phyloP scores from a whole-genome alignment of 2,888 invertebrate genomes.

The Cryptocephalus primarius region DNA sequence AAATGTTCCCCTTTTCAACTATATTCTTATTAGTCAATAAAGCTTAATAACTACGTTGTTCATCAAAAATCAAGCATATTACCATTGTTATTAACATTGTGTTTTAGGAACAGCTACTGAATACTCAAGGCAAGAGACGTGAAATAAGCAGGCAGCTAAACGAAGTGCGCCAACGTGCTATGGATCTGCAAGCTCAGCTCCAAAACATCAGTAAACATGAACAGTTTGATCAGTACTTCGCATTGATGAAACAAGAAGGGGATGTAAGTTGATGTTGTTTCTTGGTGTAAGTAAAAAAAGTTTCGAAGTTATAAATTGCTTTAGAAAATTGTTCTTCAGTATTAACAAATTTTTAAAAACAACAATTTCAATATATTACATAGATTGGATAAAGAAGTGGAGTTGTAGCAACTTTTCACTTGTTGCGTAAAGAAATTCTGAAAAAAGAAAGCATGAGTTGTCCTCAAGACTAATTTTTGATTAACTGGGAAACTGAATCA shows the following conservation, averaged over 20 bases:
- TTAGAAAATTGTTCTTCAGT: neutral
- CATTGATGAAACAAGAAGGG: conserved; percentile 59
- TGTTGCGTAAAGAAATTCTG: no score
- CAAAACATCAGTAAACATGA: conserved; percentile 69
- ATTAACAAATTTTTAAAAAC: neutral
- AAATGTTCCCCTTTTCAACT: no score
- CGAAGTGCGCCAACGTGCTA: conserved; percentile 50
- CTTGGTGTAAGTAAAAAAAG: neutral
- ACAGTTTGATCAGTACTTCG: conserved; percentile 52
- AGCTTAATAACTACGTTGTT: no score
- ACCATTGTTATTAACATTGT: neutral
- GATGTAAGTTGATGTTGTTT: conserved; percentile 34
- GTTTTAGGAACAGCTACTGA: conserved; percentile 50
- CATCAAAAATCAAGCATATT: no score
- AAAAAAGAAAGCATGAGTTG: no score
- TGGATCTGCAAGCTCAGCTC: conserved; percentile 62
- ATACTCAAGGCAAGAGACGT: conserved; percentile 54
- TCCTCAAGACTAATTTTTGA: no score
- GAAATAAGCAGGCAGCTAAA: conserved; percentile 50
- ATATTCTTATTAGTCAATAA: no score
- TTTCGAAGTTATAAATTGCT: neutral
- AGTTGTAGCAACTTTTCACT: no score
- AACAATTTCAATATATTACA: no score
- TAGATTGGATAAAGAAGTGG: no score
- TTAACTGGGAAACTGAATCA: neutral